Base-by-base conservation (phyloP, 2,888 invertebrate species). In the Miltochrista miniata region DNA sequence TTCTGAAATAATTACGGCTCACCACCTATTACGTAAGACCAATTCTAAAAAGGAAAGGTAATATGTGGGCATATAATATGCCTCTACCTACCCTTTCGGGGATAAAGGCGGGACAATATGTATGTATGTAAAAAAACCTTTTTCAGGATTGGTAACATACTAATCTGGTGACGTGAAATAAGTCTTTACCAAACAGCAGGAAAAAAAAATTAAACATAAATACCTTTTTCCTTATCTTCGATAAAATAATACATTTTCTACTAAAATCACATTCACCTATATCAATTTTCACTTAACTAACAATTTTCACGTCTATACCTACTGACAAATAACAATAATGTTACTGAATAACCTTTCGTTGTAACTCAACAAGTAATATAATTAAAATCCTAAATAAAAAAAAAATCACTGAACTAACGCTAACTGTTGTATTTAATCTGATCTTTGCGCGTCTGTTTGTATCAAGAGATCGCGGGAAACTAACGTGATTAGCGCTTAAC, bases 171-270 rank as follows among this genome's bases (percentile, higher is more conserved):
- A n/a, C n/a, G n/a, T n/a, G n/a, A n/a, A n/a, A n/a, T n/a, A n/a
- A n/a, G 8, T 1, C n/a, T 1, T 18, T 1, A 18, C n/a, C n/a
- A 7, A 18, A 33, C n/a, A 33, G 15, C 33, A 33, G 8, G 15
- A 8, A n/a, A 33, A 35, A 34, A 44, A 24, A 24, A 2, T 29
- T 8, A 29, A 29, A 12, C 34, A n/a, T 24, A 35, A 7, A 13
- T 12, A 42, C 33, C 38, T 18, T 38, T 29, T 44, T 43, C 44
- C 44, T 48, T 52, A 15, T 44, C 52, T 48, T 47, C 44, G 36
- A 52, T 39, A n/a, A 45, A 42, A 43, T 44, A 44, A 38, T 48
- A 52, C 52, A 52, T 52, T 39, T 40, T 46, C 5, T 35, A 36
- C 31, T 5, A 18, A 37, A 40, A 35, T 12, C 5, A 34, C 2